Evolutionary conservation across 23 tunicate genomes (phyloP).

Genomic region (Aplidium turbinatum): DNA sequence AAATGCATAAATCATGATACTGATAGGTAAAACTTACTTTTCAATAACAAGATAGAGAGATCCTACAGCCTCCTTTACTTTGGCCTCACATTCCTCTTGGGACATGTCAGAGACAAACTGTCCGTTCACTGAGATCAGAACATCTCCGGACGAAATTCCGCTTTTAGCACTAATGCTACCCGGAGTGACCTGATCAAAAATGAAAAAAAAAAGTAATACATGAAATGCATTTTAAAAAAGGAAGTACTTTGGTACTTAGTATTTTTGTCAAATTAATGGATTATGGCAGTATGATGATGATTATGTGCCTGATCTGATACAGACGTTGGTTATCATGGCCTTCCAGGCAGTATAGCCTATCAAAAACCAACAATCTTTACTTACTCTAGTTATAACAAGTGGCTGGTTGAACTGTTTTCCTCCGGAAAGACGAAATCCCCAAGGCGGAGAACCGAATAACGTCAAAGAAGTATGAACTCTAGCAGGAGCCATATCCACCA

Average conservation of each 20-base stretch:
- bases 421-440: slow-evolving; percentile 88
- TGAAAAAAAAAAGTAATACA: too few species aligned
- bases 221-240: too few species aligned
- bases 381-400: slow-evolving; percentile 69
- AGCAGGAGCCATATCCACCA: slow-evolving; percentile 70
- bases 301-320: too few species aligned
- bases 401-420: slow-evolving; percentile 86
- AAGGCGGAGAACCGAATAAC: slow-evolving; percentile 75
- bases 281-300: too few species aligned
- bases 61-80: slow-evolving; percentile 62
- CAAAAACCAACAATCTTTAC: too few species aligned
- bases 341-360: too few species aligned
- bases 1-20: too few species aligned
- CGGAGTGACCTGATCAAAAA: slow-evolving; percentile 74
- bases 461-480: slow-evolving; percentile 70
- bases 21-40: slow-evolving; percentile 85
- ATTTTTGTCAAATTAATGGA: too few species aligned
- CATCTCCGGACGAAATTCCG: slow-evolving; percentile 75
- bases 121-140: slow-evolving; percentile 64
- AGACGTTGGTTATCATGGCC: too few species aligned
- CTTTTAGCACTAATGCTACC: slow-evolving; percentile 69
- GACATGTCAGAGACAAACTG: slow-evolving; percentile 55
- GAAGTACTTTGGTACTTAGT: too few species aligned
- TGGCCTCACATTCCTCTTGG: slow-evolving; percentile 78
- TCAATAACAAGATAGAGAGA: slow-evolving; percentile 67